Conservation (phyloP, 2,113 vertebrate species). For the Orientallactaga bullata region DNA sequence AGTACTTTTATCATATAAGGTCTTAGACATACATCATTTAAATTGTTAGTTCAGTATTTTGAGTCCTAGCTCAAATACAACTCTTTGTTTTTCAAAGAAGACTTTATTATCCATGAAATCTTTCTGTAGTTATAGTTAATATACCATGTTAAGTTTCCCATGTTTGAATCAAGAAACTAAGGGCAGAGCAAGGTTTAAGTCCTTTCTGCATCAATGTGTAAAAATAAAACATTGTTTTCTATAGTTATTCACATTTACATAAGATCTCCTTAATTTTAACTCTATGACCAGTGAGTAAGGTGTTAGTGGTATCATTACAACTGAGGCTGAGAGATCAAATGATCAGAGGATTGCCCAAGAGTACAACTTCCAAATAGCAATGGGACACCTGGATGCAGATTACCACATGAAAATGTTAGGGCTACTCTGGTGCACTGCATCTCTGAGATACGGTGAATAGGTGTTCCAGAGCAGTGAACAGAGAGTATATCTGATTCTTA, state of each 20-base stretch:
- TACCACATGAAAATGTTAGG: background rate
- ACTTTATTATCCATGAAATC: background rate
- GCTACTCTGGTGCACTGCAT: accelerated
- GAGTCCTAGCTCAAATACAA: background rate
- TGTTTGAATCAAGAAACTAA: background rate
- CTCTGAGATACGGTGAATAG: too few relatives aligned
- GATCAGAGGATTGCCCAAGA: background rate
- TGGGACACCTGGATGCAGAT: background rate
- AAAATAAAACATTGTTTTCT: background rate
- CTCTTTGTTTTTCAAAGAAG: constrained; percentile 2
- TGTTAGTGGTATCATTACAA: background rate
- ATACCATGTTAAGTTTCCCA: background rate
- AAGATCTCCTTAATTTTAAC: background rate
- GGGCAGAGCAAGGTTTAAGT: background rate
- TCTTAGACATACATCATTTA: background rate
- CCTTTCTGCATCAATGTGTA: background rate
- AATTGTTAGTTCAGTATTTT: background rate
- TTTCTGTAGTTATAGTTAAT: background rate
- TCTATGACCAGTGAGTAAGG: background rate
- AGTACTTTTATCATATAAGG: background rate
- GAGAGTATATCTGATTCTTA: background rate
- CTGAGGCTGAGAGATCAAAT: background rate
- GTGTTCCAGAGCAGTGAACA: background rate
- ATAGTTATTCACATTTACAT: background rate
- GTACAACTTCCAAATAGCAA: background rate